phyloP scores from a whole-genome alignment of 2,113 vertebrate species.

The Dipodomys spectabilis region DNA sequence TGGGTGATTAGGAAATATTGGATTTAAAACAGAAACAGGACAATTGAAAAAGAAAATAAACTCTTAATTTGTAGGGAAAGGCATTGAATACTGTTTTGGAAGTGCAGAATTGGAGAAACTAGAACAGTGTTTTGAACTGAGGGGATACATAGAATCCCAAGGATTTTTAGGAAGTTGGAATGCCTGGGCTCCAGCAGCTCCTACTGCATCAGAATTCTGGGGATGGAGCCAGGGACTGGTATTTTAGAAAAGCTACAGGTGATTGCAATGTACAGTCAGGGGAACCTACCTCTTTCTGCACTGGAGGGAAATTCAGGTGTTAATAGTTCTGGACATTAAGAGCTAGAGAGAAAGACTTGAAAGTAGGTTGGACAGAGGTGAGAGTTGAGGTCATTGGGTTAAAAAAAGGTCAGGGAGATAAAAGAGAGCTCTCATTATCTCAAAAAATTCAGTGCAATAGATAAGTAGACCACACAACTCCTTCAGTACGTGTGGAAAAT shows the following conservation, averaged over 20 bases:
- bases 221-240: background rate
- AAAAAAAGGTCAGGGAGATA: background rate
- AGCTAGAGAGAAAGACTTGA: background rate
- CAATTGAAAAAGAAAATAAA: background rate
- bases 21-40: background rate
- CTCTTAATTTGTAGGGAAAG: background rate
- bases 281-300: background rate
- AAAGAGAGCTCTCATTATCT: background rate
- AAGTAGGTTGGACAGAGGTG: background rate
- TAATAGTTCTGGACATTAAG: background rate
- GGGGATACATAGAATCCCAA: background rate
- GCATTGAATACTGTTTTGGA: background rate
- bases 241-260: background rate
- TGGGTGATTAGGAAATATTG: background rate
- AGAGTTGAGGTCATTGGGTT: background rate
- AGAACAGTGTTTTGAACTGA: background rate
- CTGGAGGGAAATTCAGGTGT: background rate
- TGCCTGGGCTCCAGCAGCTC: background rate
- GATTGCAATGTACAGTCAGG: background rate
- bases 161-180: background rate
- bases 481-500: background rate
- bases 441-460: background rate
- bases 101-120: background rate
- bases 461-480: background rate
- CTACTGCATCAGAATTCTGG: background rate